Conservation (phyloP, 2,888 invertebrate genomes). For the Tanytarsus gracilentus region DNA sequence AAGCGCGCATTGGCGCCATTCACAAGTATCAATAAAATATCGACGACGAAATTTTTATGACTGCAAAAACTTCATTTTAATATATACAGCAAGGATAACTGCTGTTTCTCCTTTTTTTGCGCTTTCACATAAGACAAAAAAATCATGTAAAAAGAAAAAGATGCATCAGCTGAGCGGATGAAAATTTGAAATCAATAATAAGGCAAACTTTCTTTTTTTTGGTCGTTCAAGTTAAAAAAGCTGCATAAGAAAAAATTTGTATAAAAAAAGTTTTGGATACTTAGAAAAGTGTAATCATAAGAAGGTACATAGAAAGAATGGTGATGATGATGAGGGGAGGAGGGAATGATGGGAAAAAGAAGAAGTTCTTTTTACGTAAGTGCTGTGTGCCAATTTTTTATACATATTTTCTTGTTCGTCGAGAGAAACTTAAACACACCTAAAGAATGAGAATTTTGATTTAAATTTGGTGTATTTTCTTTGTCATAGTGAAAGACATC, state of each 20-base stretch:
- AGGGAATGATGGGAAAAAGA: too few species aligned
- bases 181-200: slow-evolving; percentile 14
- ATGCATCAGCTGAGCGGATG: slow-evolving; percentile 2
- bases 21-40: slow-evolving; percentile 27
- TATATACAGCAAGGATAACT: neutral
- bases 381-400: slow-evolving; percentile 13
- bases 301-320: too few species aligned
- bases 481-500: too few species aligned
- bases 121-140: neutral
- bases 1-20: slow-evolving; percentile 23
- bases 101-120: neutral
- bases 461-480: too few species aligned
- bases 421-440: too few species aligned
- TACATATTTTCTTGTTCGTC: too few species aligned
- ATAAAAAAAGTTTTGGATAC: neutral
- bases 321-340: too few species aligned
- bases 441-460: too few species aligned
- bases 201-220: too few species aligned
- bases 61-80: slow-evolving; percentile 10
- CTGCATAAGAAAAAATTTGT: neutral
- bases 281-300: too few species aligned
- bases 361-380: slow-evolving; percentile 7
- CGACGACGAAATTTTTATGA: slow-evolving; percentile 9
- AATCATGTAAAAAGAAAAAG: neutral
- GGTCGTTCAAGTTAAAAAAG: neutral